A percentile compares a stretch with the other conserved stretches of the same genome.
Evolutionary conservation across 2,113 vertebrate genomes (phyloP).

Genomic region (Beaufortia kweichowensis): DNA sequence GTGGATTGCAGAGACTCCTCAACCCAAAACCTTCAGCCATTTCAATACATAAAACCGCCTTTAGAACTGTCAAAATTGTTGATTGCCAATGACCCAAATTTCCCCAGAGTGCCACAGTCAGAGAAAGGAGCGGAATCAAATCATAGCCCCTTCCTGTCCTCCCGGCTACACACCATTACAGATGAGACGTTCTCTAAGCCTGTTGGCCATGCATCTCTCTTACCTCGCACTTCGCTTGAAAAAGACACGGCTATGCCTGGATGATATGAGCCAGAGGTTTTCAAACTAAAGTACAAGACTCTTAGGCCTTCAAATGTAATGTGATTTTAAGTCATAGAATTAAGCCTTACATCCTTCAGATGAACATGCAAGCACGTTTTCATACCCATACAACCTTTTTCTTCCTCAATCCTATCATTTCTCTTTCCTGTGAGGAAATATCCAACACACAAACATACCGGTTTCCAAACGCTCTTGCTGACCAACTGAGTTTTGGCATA

Average conservation of each 20-base stretch:
- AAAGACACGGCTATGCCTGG: constrained; percentile 30
- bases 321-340: constrained; percentile 18
- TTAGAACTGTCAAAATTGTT: constrained; percentile 45
- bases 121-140: constrained; percentile 50
- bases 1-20: neutral
- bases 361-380: constrained; percentile 51
- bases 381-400: constrained; percentile 43
- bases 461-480: constrained; percentile 46
- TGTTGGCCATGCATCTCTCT: constrained; percentile 33
- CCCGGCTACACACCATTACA: constrained; percentile 24
- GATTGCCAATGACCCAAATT: constrained; percentile 43
- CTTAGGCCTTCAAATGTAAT: constrained; percentile 19
- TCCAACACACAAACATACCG: constrained; percentile 40
- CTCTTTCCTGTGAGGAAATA: neutral
- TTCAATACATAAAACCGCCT: neutral
- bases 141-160: constrained; percentile 47
- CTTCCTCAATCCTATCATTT: neutral
- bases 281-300: neutral
- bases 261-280: constrained; percentile 32
- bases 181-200: constrained; percentile 42
- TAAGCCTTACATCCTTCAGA: neutral
- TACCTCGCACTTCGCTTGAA: constrained; percentile 3
- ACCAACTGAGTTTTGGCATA: constrained; percentile 46
- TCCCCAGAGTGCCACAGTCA: constrained; percentile 34
- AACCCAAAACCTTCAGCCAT: neutral